Conservation (phyloP, 2,888 invertebrate species). For the Hypsopygia costalis region DNA sequence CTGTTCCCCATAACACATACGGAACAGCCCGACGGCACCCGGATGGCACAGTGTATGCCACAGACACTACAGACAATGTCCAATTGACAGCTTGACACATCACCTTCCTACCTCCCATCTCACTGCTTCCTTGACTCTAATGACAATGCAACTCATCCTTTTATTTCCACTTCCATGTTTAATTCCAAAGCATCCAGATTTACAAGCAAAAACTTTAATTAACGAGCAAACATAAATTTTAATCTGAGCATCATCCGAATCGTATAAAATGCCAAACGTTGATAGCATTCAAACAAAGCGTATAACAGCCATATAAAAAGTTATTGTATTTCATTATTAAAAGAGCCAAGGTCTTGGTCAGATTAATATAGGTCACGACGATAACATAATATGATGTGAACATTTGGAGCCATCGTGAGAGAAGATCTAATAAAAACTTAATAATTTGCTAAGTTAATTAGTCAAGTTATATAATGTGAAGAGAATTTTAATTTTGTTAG, state of each 20-base stretch:
- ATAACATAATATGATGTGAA: slow-evolving; percentile 25
- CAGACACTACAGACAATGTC: too few relatives aligned
- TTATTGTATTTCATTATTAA: slow-evolving; percentile 1
- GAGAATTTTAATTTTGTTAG: slow-evolving; percentile 16
- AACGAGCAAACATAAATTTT: not conserved
- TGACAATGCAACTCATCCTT: too few relatives aligned
- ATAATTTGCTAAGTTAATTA: slow-evolving; percentile 33
- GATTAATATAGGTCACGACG: slow-evolving; percentile 38
- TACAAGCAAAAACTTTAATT: too few relatives aligned
- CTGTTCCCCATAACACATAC: too few relatives aligned
- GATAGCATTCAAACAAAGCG: not conserved
- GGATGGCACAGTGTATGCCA: too few relatives aligned
- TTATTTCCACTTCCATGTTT: too few relatives aligned
- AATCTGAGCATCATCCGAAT: not conserved
- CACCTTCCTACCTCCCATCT: too few relatives aligned
- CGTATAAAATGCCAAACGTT: not conserved
- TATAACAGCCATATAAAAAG: not conserved
- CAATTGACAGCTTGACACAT: too few relatives aligned
- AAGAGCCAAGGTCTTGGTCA: slow-evolving; percentile 30
- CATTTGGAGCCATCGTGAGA: slow-evolving; percentile 43
- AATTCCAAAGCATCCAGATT: too few relatives aligned
- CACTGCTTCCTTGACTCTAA: too few relatives aligned
- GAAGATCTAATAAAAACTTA: slow-evolving; percentile 16
- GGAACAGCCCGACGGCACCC: too few relatives aligned
- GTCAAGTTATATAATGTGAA: slow-evolving; percentile 23